Base-by-base conservation (phyloP, 1,140 invertebrate species). In the Asbolus verrucosus region DNA sequence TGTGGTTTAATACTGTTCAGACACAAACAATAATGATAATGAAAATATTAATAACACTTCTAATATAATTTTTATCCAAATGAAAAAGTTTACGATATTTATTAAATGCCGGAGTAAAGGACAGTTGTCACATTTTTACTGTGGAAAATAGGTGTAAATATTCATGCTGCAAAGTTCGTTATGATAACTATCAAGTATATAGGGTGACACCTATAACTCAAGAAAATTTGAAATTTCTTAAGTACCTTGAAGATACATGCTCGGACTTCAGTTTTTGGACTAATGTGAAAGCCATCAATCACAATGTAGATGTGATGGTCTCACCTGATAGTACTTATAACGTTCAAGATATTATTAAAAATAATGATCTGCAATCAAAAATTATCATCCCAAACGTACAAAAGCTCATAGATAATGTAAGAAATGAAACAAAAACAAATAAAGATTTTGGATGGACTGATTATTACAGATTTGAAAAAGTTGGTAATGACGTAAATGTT, bases 301-400 rank as follows among this genome's bases (percentile, higher is more conserved):
- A 41, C 8, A 46, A 69, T 21, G 67, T 73, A 6, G 69, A 73
- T 18, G 46, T 76, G 4, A 75, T 76, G 71, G 75, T 76, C 1
- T 13, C 59, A 24, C 73, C 75, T 0, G 14, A 73, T 59, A 33
- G 68, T 46, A 74, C 77, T 39, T 71, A 79, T 1, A 79, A 81
- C 36, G 77, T 82, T 30, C 72, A 76, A 54, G 75, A 82, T 72
- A 66, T 81, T n/a, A 62, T 81, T 9, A 67, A 75, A 8, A 75
- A 72, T 24, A 77, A 80, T 60, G 75, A 80, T 16, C 69, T 81
- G 5, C 73, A 69, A 13, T 71, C 78, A 31, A 67, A 76, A 18
- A 50, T 65, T 4, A 46, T 65, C 14, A 73, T 75, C 2, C 8
- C 59, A 19, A 31, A 75, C 67, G 50, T 75, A 30, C 69, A 72